These are phyloP conservation scores for Anseranas semipalmata DNA, from an alignment of 2,113 vertebrate genomes.

Conservation along the genomic window DNA sequence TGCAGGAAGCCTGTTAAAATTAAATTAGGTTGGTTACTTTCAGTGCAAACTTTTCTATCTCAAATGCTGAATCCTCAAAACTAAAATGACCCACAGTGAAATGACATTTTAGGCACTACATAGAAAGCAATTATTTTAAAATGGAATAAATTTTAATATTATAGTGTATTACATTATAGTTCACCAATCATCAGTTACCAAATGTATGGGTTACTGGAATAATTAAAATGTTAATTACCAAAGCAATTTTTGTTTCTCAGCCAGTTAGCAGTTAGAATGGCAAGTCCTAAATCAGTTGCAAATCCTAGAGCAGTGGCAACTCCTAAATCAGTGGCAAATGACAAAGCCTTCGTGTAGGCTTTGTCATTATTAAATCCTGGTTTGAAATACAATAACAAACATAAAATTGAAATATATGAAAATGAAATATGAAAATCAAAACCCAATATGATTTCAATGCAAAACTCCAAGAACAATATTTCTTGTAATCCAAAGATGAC, in stretches of 20 bases:
- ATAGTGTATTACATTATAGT: not conserved
- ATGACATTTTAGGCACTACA: not conserved
- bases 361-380: not conserved
- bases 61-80: not conserved
- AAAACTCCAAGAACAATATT: not conserved
- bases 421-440: not conserved
- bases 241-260: not conserved
- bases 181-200: not conserved
- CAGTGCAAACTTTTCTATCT: not conserved
- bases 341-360: not conserved
- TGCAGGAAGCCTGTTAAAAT: not conserved
- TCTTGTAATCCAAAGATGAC: not conserved
- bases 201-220: not conserved
- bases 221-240: not conserved
- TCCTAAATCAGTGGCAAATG: not conserved
- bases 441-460: not conserved
- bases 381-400: not conserved
- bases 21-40: not conserved
- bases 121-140: not conserved
- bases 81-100: not conserved
- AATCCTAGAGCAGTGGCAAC: not conserved
- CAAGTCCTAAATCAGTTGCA: not conserved
- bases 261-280: not conserved
- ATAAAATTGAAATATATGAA: not conserved
- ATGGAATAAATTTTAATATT: not conserved